Base-by-base conservation (phyloP, 2,113 vertebrate species). In the Alethe diademata region DNA sequence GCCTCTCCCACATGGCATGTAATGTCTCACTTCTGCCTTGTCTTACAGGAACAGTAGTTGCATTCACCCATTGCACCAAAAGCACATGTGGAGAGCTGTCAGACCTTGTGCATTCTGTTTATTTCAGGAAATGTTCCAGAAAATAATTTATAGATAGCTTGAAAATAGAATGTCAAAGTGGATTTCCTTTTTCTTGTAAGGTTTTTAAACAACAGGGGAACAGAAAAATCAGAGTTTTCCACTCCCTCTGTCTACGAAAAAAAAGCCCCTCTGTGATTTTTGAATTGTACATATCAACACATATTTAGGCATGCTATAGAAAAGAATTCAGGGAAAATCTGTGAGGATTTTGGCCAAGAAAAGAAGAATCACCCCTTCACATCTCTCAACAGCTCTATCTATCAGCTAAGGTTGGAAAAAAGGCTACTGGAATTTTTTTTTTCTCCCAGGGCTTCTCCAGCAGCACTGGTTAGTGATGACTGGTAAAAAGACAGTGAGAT, bases 1-100 rank as follows among this genome's bases (percentile, higher is more conserved):
- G 94, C 84, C 84, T 94, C 86, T 92, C 97, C 93, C 93, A 96
- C 89, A 95, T 66, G 91, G 91, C 81, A 92, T 56, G 89, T 71
- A 94, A 95, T 62, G 72, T 96, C 92, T 95, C 91, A 93, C 91
- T 92, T 78, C 54, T 88, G 84, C 92, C 84, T 86, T 91, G 88
- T 93, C 89, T 79, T 93, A 61, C 71, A 82, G 83, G 56, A 89
- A 83, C 72, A 86, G 78, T 61, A 80, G 76, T 51, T 94, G 79
- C 28, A 92, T 83, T 86, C 87, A 94, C 78, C 29, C 90, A 33
- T 19, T 86, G 80, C 92, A 70, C 70, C 88, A 71, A 70, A 65
- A 56, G 71, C 58, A 79, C 74, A 65, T 8, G 2, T 65, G 62
- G 33, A 78, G 56, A 76, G 48, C 85, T 79, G 72, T 75, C 92